phyloP scores from a whole-genome alignment of 2,888 invertebrate species.

The Toxonevra muliebris region DNA sequence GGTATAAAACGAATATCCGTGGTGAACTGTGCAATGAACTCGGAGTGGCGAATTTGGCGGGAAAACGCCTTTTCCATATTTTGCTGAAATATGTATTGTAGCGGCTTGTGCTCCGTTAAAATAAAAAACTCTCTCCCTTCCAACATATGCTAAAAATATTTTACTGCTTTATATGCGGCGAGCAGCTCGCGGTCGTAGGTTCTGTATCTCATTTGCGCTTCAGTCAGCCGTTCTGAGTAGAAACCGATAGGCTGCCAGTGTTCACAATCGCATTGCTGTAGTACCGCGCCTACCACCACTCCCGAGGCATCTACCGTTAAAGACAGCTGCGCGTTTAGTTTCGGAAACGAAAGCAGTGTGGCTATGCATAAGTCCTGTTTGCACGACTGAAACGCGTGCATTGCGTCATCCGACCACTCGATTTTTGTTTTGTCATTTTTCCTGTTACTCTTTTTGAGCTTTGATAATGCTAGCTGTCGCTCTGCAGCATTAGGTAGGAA shows the following conservation, averaged over 20 bases:
- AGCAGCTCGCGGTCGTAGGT: slow-evolving; percentile 33
- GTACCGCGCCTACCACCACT: slow-evolving; percentile 24
- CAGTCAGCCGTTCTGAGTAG: no score
- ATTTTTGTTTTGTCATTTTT: slow-evolving; percentile 33
- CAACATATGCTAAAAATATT: slow-evolving; percentile 31
- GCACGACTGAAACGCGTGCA: slow-evolving; percentile 4
- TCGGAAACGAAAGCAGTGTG: slow-evolving; percentile 8
- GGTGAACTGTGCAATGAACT: no score
- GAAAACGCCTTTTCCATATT: slow-evolving; percentile 27
- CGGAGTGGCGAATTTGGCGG: slow-evolving; percentile 19
- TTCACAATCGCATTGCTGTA: slow-evolving; percentile 15
- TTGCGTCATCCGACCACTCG: slow-evolving; percentile 19
- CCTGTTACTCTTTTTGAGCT: slow-evolving; percentile 23
- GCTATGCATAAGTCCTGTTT: slow-evolving; percentile 18
- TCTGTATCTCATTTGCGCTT: slow-evolving; percentile 31
- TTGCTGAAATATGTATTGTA: slow-evolving; percentile 11
- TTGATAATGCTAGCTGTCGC: no score
- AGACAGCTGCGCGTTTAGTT: slow-evolving; percentile 11
- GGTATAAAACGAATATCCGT: slow-evolving; percentile 30
- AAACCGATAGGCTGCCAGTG: no score
- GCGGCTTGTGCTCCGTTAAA: slow-evolving; percentile 23
- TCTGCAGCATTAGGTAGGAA: no score
- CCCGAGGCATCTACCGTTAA: slow-evolving; percentile 20
- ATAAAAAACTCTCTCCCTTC: slow-evolving; percentile 27
- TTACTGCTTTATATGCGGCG: no score